These are phyloP conservation scores for Pollenia angustigena DNA, from an alignment of 2,888 invertebrate species.

Conservation along the genomic window DNA sequence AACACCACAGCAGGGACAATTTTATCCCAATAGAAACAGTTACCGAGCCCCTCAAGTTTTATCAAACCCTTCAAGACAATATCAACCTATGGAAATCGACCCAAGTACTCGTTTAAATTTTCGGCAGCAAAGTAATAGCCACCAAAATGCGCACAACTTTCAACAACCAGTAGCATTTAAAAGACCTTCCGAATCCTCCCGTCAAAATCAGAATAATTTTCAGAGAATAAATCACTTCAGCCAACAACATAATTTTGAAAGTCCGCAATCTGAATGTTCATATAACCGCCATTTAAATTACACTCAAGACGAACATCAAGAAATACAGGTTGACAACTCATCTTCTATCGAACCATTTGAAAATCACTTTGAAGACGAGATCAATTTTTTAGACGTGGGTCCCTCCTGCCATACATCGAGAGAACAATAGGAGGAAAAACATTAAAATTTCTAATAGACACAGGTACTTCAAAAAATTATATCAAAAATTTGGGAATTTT, in stretches of 20 bases:
- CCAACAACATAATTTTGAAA: slow-evolving; percentile 18
- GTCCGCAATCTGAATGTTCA: not conserved
- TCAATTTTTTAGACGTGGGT: slow-evolving; percentile 32
- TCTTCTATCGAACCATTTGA: not conserved
- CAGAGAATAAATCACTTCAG: slow-evolving; percentile 15
- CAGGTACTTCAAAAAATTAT: slow-evolving; percentile 60
- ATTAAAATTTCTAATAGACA: slow-evolving; percentile 46
- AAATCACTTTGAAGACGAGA: not conserved
- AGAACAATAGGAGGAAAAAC: slow-evolving; percentile 43
- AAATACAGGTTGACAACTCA: not conserved
- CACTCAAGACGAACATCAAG: not conserved
- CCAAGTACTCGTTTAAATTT: slow-evolving; percentile 26
- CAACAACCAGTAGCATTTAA: not conserved
- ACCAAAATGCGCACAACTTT: slow-evolving; percentile 3
- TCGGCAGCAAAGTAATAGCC: slow-evolving; percentile 20
- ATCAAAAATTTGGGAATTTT: slow-evolving; percentile 38
- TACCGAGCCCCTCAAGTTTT: not conserved
- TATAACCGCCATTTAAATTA: not conserved
- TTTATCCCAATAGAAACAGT: not conserved
- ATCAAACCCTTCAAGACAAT: slow-evolving; percentile 1
- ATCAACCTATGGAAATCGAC: slow-evolving; percentile 42
- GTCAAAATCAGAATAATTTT: slow-evolving; percentile 1
- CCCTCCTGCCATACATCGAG: slow-evolving; percentile 57
- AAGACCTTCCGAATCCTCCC: not conserved
- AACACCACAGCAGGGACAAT: not conserved